phyloP scores from a whole-genome alignment of 1,140 invertebrate genomes.

The Penaeus chinensis region DNA sequence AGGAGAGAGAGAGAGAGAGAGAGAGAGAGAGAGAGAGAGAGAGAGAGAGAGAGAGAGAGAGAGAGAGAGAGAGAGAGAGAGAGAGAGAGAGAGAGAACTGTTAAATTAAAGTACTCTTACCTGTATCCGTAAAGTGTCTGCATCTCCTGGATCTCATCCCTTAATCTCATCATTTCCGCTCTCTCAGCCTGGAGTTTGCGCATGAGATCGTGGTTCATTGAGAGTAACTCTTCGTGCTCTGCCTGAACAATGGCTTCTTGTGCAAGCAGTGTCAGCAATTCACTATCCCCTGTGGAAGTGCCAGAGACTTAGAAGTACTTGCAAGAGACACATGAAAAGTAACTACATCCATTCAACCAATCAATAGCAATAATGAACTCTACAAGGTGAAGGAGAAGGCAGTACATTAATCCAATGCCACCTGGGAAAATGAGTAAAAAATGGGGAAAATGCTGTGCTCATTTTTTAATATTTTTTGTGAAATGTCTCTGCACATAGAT shows the following conservation, averaged over 20 bases:
- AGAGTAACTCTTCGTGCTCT: slow-evolving; percentile 64
- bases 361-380: too few species aligned
- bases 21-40: too few species aligned
- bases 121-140: slow-evolving; percentile 66
- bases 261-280: slow-evolving; percentile 38
- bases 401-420: too few species aligned
- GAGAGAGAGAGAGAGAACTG: not conserved
- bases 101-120: slow-evolving; percentile 22
- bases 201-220: slow-evolving; percentile 64
- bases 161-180: slow-evolving; percentile 61
- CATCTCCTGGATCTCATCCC: slow-evolving; percentile 65
- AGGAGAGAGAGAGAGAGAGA: too few species aligned
- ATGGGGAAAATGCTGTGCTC: too few species aligned
- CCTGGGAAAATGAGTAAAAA: too few species aligned
- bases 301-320: not conserved
- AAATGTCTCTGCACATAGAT: too few species aligned
- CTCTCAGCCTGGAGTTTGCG: slow-evolving; percentile 62
- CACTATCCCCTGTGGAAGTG: slow-evolving; percentile 33
- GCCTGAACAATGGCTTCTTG: slow-evolving; percentile 54
- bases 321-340: not conserved
- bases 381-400: too few species aligned
- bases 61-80: slow-evolving; percentile 8
- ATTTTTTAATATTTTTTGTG: too few species aligned
- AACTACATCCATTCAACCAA: not conserved
- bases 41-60: not conserved